These are phyloP conservation scores for Porites divaricata DNA, from an alignment of 92 coral and sea anemone genomes.

Conservation along the genomic window DNA sequence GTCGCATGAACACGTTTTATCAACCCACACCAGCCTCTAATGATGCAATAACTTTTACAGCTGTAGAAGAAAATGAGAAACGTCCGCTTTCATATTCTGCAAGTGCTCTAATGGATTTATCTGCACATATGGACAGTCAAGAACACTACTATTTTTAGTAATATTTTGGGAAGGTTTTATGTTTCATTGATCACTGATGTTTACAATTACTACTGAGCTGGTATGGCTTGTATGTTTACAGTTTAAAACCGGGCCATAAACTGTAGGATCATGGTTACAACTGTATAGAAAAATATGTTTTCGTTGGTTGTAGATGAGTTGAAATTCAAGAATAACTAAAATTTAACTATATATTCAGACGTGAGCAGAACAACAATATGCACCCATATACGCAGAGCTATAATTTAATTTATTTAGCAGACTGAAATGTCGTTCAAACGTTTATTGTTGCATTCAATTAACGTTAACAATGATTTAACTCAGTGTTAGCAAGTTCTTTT, in stretches of 20 bases:
- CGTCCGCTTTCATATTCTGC: constrained; percentile 15
- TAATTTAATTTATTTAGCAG: too few species aligned
- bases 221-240: not conserved
- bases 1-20: constrained; percentile 9
- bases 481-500: not conserved
- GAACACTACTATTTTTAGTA: not conserved
- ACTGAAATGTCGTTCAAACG: not conserved
- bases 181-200: constrained; percentile 1
- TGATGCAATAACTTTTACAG: not conserved
- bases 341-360: not conserved
- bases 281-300: not conserved
- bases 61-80: constrained; percentile 21
- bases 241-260: not conserved
- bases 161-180: too few species aligned
- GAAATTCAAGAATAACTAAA: too few species aligned
- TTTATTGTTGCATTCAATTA: constrained; percentile 1
- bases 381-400: too few species aligned
- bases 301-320: not conserved
- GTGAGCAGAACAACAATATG: not conserved
- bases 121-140: not conserved
- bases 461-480: not conserved
- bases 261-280: not conserved
- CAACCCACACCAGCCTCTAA: not conserved
- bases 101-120: constrained; percentile 19
- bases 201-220: not conserved